These are phyloP conservation scores for Ephialtes manifestator DNA, from an alignment of 2,888 invertebrate species.

Conservation along the genomic window DNA sequence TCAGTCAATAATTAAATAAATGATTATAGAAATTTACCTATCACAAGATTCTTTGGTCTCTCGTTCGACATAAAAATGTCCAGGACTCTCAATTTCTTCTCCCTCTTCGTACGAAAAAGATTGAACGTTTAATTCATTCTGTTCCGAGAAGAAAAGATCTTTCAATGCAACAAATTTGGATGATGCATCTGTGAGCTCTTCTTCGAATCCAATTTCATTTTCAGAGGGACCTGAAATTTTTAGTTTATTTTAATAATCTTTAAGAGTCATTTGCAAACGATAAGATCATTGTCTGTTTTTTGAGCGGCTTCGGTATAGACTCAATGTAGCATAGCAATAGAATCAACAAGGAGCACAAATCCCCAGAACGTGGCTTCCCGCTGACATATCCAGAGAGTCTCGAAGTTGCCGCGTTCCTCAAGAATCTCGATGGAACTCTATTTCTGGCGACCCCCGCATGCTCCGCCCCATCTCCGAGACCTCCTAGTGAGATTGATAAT, in stretches of 20 bases:
- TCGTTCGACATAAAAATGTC: conserved; percentile 48
- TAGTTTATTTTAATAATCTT: conserved; percentile 18
- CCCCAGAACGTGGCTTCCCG: conserved; percentile 38
- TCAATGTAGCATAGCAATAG: conserved; percentile 15
- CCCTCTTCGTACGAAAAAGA: conserved; percentile 51
- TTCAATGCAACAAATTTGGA: conserved; percentile 80
- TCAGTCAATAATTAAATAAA: background rate
- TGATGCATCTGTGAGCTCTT: conserved; percentile 71
- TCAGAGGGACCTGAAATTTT: conserved; percentile 46
- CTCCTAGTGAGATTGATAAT: conserved; percentile 75
- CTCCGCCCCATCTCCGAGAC: conserved; percentile 69
- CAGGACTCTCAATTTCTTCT: conserved; percentile 3
- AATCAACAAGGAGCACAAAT: conserved; percentile 25
- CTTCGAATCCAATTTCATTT: conserved; percentile 76
- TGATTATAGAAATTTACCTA: conserved; percentile 56
- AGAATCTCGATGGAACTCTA: conserved; percentile 77
- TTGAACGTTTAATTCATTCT: conserved; percentile 71
- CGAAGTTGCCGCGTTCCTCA: conserved; percentile 57
- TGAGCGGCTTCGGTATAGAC: background rate
- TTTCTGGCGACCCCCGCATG: conserved; percentile 76
- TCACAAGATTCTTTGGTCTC: conserved; percentile 37
- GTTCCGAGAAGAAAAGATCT: conserved; percentile 79
- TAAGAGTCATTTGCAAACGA: background rate
- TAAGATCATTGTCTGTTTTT: background rate
- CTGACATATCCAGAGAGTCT: conserved; percentile 46